These are phyloP conservation scores for Napeogenes inachia DNA, from an alignment of 2,888 invertebrate species.

Conservation along the genomic window DNA sequence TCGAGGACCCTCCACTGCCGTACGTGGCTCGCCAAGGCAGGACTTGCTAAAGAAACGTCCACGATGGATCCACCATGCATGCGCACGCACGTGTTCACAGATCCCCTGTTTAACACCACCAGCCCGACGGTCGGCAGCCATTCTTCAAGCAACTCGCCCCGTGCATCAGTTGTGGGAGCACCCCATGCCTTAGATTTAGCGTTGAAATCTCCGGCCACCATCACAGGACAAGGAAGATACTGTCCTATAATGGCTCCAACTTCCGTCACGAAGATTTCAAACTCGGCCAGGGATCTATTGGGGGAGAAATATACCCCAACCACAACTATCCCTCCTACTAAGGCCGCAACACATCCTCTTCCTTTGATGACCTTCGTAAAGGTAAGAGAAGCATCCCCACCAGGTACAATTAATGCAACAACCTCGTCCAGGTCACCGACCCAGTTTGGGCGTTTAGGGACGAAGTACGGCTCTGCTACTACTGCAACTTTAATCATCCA, in stretches of 20 bases:
- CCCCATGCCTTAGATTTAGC: conserved; percentile 30
- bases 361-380: conserved; percentile 6
- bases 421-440: conserved; percentile 5
- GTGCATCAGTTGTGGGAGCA: conserved; percentile 17
- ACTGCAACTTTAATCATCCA: conserved; percentile 19
- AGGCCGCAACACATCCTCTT: conserved; percentile 21
- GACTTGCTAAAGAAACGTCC: conserved; percentile 23
- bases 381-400: not conserved
- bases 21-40: conserved; percentile 16
- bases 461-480: conserved; percentile 17
- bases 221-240: not conserved
- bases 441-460: conserved; percentile 7
- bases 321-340: conserved; percentile 10
- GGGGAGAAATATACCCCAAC: conserved; percentile 32
- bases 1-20: conserved; percentile 23
- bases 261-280: conserved; percentile 22
- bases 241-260: not conserved
- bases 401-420: conserved; percentile 6
- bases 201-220: conserved; percentile 25
- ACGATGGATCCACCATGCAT: conserved; percentile 31
- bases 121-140: conserved; percentile 25
- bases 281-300: conserved; percentile 27
- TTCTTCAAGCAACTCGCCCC: conserved; percentile 20
- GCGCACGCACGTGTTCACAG: conserved; percentile 30
- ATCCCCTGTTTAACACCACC: conserved; percentile 20